Conservation (phyloP, 2,113 vertebrate species). For the Thalassarche chlororhynchos region DNA sequence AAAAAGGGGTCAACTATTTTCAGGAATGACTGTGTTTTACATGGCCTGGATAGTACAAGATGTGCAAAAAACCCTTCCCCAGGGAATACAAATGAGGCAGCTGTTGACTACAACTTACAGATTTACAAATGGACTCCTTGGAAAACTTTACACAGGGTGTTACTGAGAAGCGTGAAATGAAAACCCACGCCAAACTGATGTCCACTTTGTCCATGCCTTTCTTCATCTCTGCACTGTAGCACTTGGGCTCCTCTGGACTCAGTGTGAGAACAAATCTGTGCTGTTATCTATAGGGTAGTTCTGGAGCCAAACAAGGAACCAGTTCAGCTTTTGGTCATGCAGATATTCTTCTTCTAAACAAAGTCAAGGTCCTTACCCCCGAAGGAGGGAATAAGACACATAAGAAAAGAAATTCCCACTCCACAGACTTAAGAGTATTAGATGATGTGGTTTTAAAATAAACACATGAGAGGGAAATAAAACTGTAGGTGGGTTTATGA, state of each 20-base stretch:
- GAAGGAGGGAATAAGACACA: background rate
- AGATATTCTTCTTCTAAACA: background rate
- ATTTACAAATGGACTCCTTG: background rate
- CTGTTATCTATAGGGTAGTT: background rate
- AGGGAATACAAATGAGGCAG: background rate
- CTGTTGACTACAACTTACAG: background rate
- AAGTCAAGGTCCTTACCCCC: background rate
- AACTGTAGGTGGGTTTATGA: background rate
- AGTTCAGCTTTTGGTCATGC: background rate
- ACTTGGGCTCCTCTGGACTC: background rate
- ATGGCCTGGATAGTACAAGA: background rate
- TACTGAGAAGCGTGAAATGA: background rate
- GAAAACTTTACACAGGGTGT: background rate
- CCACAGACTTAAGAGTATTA: background rate
- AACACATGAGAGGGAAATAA: background rate
- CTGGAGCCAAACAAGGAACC: background rate
- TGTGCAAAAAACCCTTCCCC: background rate
- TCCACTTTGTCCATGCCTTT: background rate
- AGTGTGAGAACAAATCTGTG: background rate
- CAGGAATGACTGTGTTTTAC: background rate
- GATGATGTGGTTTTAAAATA: background rate
- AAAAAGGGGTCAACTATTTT: background rate
- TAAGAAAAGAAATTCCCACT: background rate
- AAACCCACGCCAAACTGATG: background rate
- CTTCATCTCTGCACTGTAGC: background rate